phyloP scores from a whole-genome alignment of 2,113 vertebrate species.

The Pluvialis apricaria region DNA sequence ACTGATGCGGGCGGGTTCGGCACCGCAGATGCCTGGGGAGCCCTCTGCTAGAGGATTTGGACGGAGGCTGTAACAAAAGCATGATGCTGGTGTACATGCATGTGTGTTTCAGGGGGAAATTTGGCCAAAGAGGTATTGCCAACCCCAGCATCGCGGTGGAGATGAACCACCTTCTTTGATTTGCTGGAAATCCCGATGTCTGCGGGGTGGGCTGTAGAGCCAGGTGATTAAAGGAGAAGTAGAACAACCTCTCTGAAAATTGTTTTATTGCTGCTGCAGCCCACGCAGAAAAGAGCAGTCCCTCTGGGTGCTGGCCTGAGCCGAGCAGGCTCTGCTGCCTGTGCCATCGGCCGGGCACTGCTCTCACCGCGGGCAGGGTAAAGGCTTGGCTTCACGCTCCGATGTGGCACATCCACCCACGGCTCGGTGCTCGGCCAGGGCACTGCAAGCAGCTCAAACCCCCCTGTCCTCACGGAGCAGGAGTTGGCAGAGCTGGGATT shows the following conservation, averaged over 20 bases:
- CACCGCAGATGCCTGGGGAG: background rate
- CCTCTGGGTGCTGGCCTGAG: background rate
- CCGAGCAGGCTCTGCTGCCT: background rate
- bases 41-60: background rate
- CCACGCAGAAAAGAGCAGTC: background rate
- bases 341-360: fast-evolving
- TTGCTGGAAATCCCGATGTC: fast-evolving
- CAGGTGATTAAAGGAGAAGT: background rate
- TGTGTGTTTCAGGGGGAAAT: fast-evolving
- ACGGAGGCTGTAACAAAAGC: background rate
- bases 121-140: background rate
- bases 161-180: background rate
- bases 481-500: background rate
- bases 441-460: fast-evolving
- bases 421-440: fast-evolving
- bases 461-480: background rate
- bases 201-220: background rate
- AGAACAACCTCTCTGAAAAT: background rate
- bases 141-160: background rate
- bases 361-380: fast-evolving
- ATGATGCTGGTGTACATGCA: fast-evolving
- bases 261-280: background rate
- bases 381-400: background rate
- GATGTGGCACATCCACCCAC: background rate
- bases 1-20: background rate